These are phyloP conservation scores for Dasysyrphus albostriatus DNA, from an alignment of 2,888 invertebrate genomes.

Conservation along the genomic window DNA sequence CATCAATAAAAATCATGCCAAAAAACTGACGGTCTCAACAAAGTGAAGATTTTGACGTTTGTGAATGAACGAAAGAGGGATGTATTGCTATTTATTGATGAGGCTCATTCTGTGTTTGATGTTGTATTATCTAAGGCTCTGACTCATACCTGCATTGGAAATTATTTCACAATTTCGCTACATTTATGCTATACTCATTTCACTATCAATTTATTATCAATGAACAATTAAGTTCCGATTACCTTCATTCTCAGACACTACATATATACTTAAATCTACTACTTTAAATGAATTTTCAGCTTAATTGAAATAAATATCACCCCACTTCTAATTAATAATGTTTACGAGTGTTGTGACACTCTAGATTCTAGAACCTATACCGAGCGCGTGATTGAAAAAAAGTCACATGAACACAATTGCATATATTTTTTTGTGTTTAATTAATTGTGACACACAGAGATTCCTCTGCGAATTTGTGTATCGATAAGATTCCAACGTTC, in stretches of 20 bases:
- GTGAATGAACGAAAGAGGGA: too few relatives aligned
- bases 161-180: neutral
- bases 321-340: slow-evolving; percentile 29
- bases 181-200: neutral
- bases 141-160: neutral
- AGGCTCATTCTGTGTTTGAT: too few relatives aligned
- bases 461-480: slow-evolving; percentile 18
- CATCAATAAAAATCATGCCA: too few relatives aligned
- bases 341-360: slow-evolving; percentile 11
- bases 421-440: slow-evolving; percentile 43
- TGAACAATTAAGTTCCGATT: neutral
- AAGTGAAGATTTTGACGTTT: too few relatives aligned
- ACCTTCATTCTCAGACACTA: neutral
- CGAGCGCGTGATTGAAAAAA: slow-evolving; percentile 51
- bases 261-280: neutral
- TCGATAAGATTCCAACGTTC: neutral
- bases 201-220: neutral
- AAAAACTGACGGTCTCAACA: too few relatives aligned
- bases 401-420: slow-evolving; percentile 55
- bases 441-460: slow-evolving; percentile 34
- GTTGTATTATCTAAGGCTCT: neutral
- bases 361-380: slow-evolving; percentile 11
- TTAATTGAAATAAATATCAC: slow-evolving; percentile 34
- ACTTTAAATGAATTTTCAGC: slow-evolving; percentile 15
- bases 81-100: too few relatives aligned